Evolutionary conservation across 2,888 invertebrate species (phyloP), one percentile per base, ranked within the genome.

Genomic region (Thalpophila matura): DNA sequence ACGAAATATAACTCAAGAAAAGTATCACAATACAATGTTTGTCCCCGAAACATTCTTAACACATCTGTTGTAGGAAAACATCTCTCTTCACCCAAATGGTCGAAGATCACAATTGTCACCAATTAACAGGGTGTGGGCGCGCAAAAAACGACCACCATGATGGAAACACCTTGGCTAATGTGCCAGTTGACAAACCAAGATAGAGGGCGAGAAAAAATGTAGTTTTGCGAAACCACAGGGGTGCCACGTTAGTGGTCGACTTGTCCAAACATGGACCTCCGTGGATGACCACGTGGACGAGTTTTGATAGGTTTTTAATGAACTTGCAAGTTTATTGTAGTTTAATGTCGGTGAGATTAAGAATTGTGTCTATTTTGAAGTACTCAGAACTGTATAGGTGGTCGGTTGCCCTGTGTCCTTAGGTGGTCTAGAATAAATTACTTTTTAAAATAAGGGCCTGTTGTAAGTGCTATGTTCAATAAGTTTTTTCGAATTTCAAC

Each of bases 151-250:
- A 92, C 94, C 94, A 93, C 94, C 94, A 79, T 79, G 79, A 87
- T 85, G 88, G 84, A 84, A 89, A 93, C 92, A 94, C 92, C 93
- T 92, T 92, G 91, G 91, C 84, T 94, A 94, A 94, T 93, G 93
- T 94, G 91, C 82, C 86, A 91, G 93, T 89, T 94, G 94, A 94
- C 93, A 92, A 87, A 89, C 91, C 85, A 81, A 89, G 89, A 84
- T 85, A 82, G 70, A 82, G 75, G 81, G 77, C 70, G 81, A 78
- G 87, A 87, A 91, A 89, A 86, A 85, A 80, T 70, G 80, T 74
- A 79, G 83, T 85, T 85, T 89, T 82, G 88, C 87, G 82, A 86
- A 91, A 86, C 93, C 88, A 77, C 92, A 89, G 93, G 94, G 92
- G 92, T 85, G 90, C 88, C 66, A 73, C 67, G 70, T 80, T 81